Evolutionary conservation across 2,888 invertebrate species (phyloP).

Genomic region (Phorcus lineatus): DNA sequence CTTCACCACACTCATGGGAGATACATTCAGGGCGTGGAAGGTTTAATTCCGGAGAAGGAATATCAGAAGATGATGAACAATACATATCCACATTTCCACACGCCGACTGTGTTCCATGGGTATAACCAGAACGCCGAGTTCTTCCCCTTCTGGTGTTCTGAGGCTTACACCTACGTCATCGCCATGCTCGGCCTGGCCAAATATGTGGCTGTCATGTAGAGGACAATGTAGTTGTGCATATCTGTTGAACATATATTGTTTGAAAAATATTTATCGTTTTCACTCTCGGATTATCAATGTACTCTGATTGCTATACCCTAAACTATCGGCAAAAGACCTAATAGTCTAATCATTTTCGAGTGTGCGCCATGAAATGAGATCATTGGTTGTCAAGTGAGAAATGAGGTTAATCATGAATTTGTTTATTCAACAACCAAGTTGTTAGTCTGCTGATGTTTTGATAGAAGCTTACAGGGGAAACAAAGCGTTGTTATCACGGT

Average conservation of each 20-base stretch:
- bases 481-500: too few species aligned
- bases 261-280: background rate
- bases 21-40: slow-evolving; percentile 50
- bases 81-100: slow-evolving; percentile 33
- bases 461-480: too few species aligned
- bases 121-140: slow-evolving; percentile 55
- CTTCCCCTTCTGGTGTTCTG: slow-evolving; percentile 66
- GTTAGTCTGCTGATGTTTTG: too few species aligned
- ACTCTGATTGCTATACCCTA: too few species aligned
- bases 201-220: background rate
- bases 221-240: background rate
- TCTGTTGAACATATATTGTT: background rate
- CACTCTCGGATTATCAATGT: too few species aligned
- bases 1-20: slow-evolving; percentile 15
- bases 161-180: slow-evolving; percentile 61
- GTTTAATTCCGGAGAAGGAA: slow-evolving; percentile 46
- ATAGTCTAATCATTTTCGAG: too few species aligned
- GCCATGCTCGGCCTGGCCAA: slow-evolving; percentile 57
- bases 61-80: slow-evolving; percentile 50
- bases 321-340: too few species aligned
- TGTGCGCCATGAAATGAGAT: too few species aligned
- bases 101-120: slow-evolving; percentile 57
- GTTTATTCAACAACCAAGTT: too few species aligned
- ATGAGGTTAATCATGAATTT: too few species aligned
- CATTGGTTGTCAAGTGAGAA: too few species aligned